phyloP scores from a whole-genome alignment of 2,797 vertebrate species.

The Yasuhikotakia modesta region DNA sequence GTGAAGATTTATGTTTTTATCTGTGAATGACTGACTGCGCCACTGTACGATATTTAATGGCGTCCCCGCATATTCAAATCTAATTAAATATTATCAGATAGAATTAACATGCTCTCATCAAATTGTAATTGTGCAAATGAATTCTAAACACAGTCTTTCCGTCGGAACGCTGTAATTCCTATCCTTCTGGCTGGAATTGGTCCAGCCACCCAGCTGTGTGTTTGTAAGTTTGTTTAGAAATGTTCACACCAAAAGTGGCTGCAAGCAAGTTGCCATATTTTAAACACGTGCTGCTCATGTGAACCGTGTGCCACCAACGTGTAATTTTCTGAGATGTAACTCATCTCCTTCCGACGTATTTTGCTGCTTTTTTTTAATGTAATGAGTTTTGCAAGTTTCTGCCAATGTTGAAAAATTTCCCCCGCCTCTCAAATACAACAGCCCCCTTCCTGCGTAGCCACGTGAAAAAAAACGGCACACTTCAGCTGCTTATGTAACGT shows the following conservation, averaged over 20 bases:
- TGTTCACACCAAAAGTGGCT: neutral
- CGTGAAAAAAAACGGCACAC: constrained; percentile 64
- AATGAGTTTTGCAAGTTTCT: constrained; percentile 46
- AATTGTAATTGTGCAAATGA: constrained; percentile 45
- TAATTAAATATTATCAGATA: constrained; percentile 56
- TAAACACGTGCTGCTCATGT: neutral
- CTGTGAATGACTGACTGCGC: constrained; percentile 49
- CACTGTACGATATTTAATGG: constrained; percentile 47
- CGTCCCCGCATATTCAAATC: constrained; percentile 51
- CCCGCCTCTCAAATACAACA: constrained; percentile 63
- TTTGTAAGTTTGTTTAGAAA: constrained; percentile 43
- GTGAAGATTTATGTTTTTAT: constrained; percentile 42
- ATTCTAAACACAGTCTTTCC: constrained; percentile 28
- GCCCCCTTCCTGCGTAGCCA: constrained; percentile 67
- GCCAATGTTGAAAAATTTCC: constrained; percentile 31
- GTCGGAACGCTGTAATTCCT: constrained; percentile 12
- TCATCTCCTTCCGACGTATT: constrained; percentile 41
- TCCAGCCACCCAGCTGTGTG: constrained; percentile 36
- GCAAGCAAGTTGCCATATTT: constrained; percentile 12
- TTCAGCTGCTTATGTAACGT: constrained; percentile 63
- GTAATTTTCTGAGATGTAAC: constrained; percentile 52
- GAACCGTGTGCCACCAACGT: constrained; percentile 32
- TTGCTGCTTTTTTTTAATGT: constrained; percentile 49
- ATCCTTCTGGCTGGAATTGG: constrained; percentile 13
- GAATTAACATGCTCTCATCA: constrained; percentile 49